Percentiles rank a stretch among this genome's conserved stretches.
These are phyloP conservation scores for Gila robusta DNA, from an alignment of 2,797 vertebrate species.

Conservation along the genomic window DNA sequence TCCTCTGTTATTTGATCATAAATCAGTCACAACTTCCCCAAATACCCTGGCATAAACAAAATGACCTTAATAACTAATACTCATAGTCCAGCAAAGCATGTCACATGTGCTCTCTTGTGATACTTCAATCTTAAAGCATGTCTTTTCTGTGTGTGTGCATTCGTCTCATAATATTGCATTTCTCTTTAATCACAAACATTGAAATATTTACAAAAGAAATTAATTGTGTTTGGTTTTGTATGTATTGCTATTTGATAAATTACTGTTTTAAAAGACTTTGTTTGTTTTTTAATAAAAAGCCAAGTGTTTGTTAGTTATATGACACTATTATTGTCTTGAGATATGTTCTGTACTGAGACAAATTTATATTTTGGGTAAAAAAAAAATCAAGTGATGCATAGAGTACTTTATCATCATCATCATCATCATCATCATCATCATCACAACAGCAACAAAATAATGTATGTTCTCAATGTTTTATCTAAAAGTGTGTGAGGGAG, in stretches of 20 bases:
- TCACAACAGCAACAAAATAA: constrained; percentile 7
- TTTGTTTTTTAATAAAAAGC: constrained; percentile 46
- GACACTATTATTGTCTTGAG: constrained; percentile 47
- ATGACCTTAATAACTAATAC: constrained; percentile 36
- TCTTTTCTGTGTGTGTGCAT: constrained; percentile 49
- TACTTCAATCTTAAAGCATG: constrained; percentile 60
- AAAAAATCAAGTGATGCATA: constrained; percentile 29
- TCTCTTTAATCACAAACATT: constrained; percentile 50
- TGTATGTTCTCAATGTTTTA: constrained; percentile 52
- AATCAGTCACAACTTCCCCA: neutral
- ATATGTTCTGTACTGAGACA: constrained; percentile 50
- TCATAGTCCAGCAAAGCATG: constrained; percentile 56
- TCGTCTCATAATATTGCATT: constrained; percentile 40
- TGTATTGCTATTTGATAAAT: constrained; percentile 62
- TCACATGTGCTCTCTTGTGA: constrained; percentile 54
- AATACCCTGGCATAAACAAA: constrained; percentile 4
- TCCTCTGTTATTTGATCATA: neutral
- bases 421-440: constrained; percentile 2
- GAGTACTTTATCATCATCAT: constrained; percentile 27
- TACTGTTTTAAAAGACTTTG: constrained; percentile 52
- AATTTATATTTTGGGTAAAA: constrained; percentile 59
- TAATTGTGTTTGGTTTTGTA: constrained; percentile 58
- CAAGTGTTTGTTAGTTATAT: constrained; percentile 60
- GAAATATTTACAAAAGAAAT: constrained; percentile 55
- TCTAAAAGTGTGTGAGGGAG: constrained; percentile 43